Evolutionary conservation across 2,797 vertebrate species (phyloP).

Genomic region (Strix occidentalis): DNA sequence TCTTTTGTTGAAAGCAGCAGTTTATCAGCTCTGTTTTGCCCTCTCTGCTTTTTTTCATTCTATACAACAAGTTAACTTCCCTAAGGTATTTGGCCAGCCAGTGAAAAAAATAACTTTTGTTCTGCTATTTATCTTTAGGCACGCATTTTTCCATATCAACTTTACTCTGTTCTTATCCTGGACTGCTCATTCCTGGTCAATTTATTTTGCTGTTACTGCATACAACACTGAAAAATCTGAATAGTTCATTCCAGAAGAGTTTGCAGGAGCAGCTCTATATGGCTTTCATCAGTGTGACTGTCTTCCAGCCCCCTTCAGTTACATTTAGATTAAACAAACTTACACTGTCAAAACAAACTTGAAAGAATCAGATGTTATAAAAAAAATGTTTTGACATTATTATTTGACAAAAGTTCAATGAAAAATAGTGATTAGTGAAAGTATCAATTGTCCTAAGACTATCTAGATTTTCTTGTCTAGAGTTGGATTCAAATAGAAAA

Average conservation of each 20-base stretch:
- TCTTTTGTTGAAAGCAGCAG: conserved; percentile 60
- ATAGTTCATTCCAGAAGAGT: not conserved
- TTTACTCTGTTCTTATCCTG: conserved; percentile 27
- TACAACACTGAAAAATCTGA: not conserved
- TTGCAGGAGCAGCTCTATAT: not conserved
- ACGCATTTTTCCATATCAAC: conserved; percentile 20
- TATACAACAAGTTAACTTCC: conserved; percentile 32
- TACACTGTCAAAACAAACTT: not conserved
- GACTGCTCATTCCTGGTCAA: not conserved
- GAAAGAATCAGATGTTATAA: not conserved
- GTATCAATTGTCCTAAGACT: not conserved
- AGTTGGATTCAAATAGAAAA: not conserved
- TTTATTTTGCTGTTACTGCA: conserved; percentile 4
- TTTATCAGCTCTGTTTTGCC: conserved; percentile 59
- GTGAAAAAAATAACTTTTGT: conserved; percentile 48
- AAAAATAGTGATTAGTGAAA: not conserved
- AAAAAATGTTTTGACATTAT: not conserved
- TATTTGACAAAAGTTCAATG: not conserved
- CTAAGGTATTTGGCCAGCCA: conserved; percentile 21
- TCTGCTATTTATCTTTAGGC: conserved; percentile 49
- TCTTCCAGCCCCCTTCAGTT: not conserved
- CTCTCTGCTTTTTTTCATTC: not conserved
- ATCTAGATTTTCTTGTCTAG: not conserved
- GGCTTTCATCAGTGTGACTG: not conserved
- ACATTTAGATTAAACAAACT: not conserved